A percentile compares a stretch with the other conserved stretches of the same genome.
phyloP scores from a whole-genome alignment of 1,140 invertebrate species.

The Drosophila rufa region DNA sequence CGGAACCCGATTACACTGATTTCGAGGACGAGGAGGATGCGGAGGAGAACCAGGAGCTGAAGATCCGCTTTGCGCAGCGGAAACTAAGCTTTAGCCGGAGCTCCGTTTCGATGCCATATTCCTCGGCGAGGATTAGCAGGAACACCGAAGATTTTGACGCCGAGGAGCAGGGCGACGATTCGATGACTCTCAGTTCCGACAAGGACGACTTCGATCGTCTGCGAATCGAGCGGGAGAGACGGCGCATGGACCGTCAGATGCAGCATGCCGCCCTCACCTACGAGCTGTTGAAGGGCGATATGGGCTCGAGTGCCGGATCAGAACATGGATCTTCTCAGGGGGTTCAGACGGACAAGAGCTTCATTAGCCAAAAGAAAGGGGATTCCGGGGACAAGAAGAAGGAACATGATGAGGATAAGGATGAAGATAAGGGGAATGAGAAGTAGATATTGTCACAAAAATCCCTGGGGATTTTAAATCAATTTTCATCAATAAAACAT shows the following conservation, averaged over 20 bases:
- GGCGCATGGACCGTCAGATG: constrained; percentile 53
- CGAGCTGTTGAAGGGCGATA: constrained; percentile 63
- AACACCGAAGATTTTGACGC: constrained; percentile 2
- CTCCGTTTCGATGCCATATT: constrained; percentile 36
- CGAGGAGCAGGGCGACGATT: neutral
- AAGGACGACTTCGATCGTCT: constrained; percentile 68
- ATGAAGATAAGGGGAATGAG: neutral
- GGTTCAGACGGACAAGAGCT: constrained; percentile 30
- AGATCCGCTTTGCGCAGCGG: constrained; percentile 52
- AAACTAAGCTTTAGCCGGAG: constrained; percentile 32
- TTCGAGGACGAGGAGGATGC: constrained; percentile 38
- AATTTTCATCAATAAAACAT: no score
- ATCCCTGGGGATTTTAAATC: no score
- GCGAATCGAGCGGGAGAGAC: constrained; percentile 47
- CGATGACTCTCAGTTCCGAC: neutral
- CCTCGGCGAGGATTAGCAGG: neutral
- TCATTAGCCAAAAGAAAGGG: neutral
- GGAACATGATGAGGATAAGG: neutral
- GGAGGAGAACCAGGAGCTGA: constrained; percentile 28
- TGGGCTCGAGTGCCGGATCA: constrained; percentile 6
- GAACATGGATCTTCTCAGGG: neutral
- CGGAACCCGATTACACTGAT: constrained; percentile 44
- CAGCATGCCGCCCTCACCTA: constrained; percentile 59
- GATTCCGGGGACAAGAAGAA: neutral
- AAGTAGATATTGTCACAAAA: neutral